Base-by-base conservation (phyloP, 1,140 invertebrate species). In the Brachionus rotundiformis region DNA sequence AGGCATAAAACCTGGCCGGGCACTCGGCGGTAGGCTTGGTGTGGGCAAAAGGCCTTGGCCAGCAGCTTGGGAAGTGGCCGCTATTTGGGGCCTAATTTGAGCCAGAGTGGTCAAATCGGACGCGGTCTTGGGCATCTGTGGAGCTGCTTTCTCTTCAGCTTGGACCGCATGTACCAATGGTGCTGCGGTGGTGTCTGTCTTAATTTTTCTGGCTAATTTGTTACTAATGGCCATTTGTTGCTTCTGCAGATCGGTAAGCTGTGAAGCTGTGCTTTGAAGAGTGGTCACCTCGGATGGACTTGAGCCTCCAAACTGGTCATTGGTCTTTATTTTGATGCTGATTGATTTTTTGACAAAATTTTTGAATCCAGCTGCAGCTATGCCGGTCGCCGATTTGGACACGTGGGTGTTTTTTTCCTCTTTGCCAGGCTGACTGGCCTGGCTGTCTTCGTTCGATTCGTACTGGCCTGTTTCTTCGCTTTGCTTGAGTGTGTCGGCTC, bases 301-400 rank as follows among this genome's bases (percentile, higher is more conserved):
- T 25, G 19, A 44, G 10, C 19, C 36, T 13, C 39, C 29, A n/a
- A 73, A 27, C 44, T 73, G 68, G 19, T 73, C 39, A 16, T 73
- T 73, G 5, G 47, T 39, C 31, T 79, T 79, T 59, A 79, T 79
- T 59, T 79, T 79, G 13, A 79, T 79, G 33, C 76, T 79, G 2
- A 79, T 79, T 63, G 76, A 79, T 41, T 79, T 79, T 79, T 79
- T 79, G 47, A 79, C 47, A 79, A 79, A 79, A 23, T 79, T 79
- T 63, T 79, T 79, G 47, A 79, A 79, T 19, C 76, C 76, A 41
- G 76, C 76, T 39, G 76, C 76, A 2, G 47, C 76, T 7, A 79
- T 79, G 33, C 2, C 47, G 11, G 6, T 79, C 0, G 16, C 25
- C 31, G 31, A 39, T 23, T 39, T 36, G 0, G 19, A 27, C 29